Conservation (phyloP, 30 jellyfish, hydroid and myxozoan species). For the Aurelia sp. region DNA sequence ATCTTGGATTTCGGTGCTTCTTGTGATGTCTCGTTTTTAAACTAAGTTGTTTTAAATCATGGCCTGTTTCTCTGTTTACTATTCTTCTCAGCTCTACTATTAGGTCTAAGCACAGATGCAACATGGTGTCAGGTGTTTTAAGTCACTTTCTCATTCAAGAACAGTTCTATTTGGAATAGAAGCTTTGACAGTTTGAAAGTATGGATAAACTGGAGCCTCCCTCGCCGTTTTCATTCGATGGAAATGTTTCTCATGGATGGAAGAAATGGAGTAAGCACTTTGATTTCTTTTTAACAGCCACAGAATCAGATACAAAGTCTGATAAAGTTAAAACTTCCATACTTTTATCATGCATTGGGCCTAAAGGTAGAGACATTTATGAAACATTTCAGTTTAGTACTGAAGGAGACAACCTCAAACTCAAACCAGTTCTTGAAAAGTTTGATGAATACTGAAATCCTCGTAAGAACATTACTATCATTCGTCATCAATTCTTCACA, state of each 20-base stretch:
- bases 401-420: conserved; percentile 40
- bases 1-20: neutral
- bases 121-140: conserved; percentile 56
- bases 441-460: conserved; percentile 46
- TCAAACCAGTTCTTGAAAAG: conserved; percentile 54
- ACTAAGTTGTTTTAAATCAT: conserved; percentile 7
- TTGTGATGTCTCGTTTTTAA: conserved; percentile 22
- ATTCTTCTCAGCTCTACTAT: neutral
- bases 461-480: conserved; percentile 45
- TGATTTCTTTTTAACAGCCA: conserved; percentile 51
- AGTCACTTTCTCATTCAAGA: conserved; percentile 30
- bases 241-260: conserved; percentile 62
- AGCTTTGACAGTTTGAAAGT: conserved; percentile 44
- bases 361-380: conserved; percentile 62
- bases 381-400: conserved; percentile 40
- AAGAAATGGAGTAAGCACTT: conserved; percentile 51
- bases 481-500: conserved; percentile 42
- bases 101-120: conserved; percentile 4
- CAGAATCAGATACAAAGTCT: conserved; percentile 74
- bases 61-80: conserved; percentile 24
- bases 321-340: conserved; percentile 49
- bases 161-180: conserved; percentile 52
- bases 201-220: conserved; percentile 63
- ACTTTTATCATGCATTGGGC: conserved; percentile 44
- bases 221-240: conserved; percentile 52